Base-by-base conservation (phyloP, 2,797 vertebrate species). In the Furcifer pardalis region DNA sequence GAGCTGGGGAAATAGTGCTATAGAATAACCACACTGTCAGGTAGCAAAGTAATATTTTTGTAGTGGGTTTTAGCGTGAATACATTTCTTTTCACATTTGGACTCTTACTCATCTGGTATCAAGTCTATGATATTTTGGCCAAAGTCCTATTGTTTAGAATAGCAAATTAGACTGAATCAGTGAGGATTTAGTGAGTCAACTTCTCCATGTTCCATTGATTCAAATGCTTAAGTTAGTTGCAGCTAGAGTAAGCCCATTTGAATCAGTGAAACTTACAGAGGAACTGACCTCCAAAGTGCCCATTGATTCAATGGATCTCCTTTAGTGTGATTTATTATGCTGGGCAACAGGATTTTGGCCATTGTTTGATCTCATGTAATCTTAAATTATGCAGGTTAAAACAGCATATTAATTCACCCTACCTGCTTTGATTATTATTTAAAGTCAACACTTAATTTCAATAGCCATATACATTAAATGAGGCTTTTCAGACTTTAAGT, bases 401-500 rank as follows among this genome's bases (percentile, higher is more conserved):
- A 65, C 8, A 4, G 3, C 37, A 1, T 12, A 84, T 42, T 74
- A 90, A 65, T 35, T 7, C 27, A 35, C 32, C 86, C 60, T 42
- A 71, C 2, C 12, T 46, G 3, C 66, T 59, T 12, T 56, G 49
- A 8, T 42, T 85, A 49, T 42, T 52, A 60, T 25, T 81, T 75
- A 15, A 60, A 75, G 46, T 52, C 87, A 56, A 49, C 15, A 85
- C 49, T 60, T 78, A 27, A 72, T 81, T 84, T 23, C 60, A 73
- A 52, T n/a, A 77, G 81, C 15, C 12, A 7, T 72, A 72, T 69
- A 35, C 12, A 52, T 15, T 46, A 66, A 7, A 6, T 80, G 71
- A 77, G 1, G 30, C 42, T 79, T 79, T 75, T 71, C 73, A 73
- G 0, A 0, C 9, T 82, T 49, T 68, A 59, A 60, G 0, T 0